Evolutionary conservation across 2,797 vertebrate genomes (phyloP), one percentile per base, ranked within the genome.

Genomic region (Pogoniulus pusillus): DNA sequence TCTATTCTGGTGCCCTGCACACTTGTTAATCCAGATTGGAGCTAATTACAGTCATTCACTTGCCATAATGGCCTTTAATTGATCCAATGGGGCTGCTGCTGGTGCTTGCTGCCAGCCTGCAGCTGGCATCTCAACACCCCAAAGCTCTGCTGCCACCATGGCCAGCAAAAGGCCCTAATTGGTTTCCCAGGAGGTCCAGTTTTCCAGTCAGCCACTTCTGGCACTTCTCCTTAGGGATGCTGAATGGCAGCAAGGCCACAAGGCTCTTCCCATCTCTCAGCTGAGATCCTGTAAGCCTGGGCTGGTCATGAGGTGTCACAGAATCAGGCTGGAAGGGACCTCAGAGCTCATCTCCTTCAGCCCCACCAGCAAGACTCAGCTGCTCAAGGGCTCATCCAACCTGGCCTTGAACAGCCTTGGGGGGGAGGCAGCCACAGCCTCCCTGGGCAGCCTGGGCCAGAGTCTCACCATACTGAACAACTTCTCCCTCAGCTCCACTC

Each of bases 41-140:
- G 91, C 90, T 91, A 92, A 95, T 95, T 95, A 96, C 95, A 93
- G 91, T 93, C 91, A 93, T 89, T 94, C 89, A 59, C 86, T 94
- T 85, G 91, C 89, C 92, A 82, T 91, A 95, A 94, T 89, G 93
- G 91, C 85, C 71, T 95, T 90, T 94, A 95, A 96, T 17, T 88
- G 89, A 94, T 85, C 93, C 85, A 88, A 19, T 8, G 5, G 45
- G 81, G 93, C 91, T 58, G 62, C 78, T 6, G 43, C 65, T 68
- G 62, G 71, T 78, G 90, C 78, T 69, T 9, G 0, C 69, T 7
- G 0, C 34, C 91, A 43, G 51, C 1, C 3, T 15, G 72, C 85
- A 93, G 76, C 90, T 80, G 80, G 76, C 84, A 88, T 41, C 76
- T 26, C 71, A 22, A 9, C 35, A 22, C 41, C 26, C 82, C 37